Evolutionary conservation across 1,140 invertebrate genomes (phyloP), one percentile per base, ranked within the genome.

Genomic region (Calephelis virginiensis): DNA sequence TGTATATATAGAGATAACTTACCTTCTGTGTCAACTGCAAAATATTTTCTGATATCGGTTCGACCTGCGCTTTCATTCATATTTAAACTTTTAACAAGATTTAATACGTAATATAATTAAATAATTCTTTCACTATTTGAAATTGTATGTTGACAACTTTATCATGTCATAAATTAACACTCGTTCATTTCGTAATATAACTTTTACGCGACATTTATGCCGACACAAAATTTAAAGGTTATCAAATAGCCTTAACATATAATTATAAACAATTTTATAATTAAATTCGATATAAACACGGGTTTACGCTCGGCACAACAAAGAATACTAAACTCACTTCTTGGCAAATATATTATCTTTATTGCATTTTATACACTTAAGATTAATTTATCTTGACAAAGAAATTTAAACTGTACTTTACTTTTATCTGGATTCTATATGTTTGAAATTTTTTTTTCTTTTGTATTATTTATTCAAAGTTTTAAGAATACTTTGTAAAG

Each of bases 331-430:
- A 59, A 59, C 9, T 64, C 38, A 56, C 40, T 64, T 64, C 14
- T 45, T 45, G 40, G 62, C 62, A 63, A 49, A 49, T 63, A 49
- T 49, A 63, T 63, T 63, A 49, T 48, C 37, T 64, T 64, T 50
- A 53, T 64, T 56, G 49, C 53, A 45, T 56, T 64, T 50, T 59
- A 59, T 59, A 59, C 49, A 64, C 43, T 64, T 43, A 50, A n/a
- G 38, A 56, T 56, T 53, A 64, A 43, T 56, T 46, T 56, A 50
- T 53, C 49, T 64, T 56, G 40, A 28, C 14, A 9, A 38, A 48
- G 46, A 37, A 48, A 63, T 45, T 40, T 12, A 17, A 53, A 64
- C 49, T 64, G 48, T 38, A 59, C 53, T 17, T 38, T 17, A 12
- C 17, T 38, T 38, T 59, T 53, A 53, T 14, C 12, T 50, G 8